Evolutionary conservation across 2,113 vertebrate species (phyloP).

Genomic region (Archilochus colubris): DNA sequence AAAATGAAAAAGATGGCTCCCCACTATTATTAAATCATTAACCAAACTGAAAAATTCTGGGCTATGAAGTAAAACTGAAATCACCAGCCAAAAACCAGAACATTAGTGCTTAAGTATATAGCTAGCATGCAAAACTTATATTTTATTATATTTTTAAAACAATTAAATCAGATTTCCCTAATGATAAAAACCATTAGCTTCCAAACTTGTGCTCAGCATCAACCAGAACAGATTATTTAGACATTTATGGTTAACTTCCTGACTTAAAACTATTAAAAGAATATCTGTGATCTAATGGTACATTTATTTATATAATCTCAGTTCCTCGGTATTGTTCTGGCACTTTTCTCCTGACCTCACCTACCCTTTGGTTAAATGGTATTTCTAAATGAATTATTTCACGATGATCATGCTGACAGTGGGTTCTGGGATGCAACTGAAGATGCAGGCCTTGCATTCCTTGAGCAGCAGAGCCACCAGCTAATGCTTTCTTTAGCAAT

Average conservation of each 20-base stretch:
- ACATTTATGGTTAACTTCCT: slow-evolving; percentile 39
- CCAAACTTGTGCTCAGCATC: slow-evolving; percentile 22
- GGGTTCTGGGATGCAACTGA: slow-evolving; percentile 21
- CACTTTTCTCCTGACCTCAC: neutral
- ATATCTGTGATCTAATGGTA: neutral
- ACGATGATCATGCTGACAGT: neutral
- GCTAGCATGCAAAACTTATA: neutral
- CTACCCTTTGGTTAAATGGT: slow-evolving; percentile 35
- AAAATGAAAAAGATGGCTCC: slow-evolving; percentile 67
- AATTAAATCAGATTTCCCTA: slow-evolving; percentile 38
- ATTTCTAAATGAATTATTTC: slow-evolving; percentile 31
- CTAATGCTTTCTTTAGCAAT: neutral
- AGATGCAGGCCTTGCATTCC: neutral
- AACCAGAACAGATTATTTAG: slow-evolving; percentile 31
- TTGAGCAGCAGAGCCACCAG: neutral
- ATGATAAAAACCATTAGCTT: slow-evolving; percentile 39
- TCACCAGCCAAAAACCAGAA: slow-evolving; percentile 49
- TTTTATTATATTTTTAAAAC: neutral
- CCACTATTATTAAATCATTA: slow-evolving; percentile 71
- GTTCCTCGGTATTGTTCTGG: neutral
- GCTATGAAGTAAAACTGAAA: slow-evolving; percentile 55
- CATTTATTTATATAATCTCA: neutral
- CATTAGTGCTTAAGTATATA: slow-evolving; percentile 34
- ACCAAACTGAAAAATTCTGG: slow-evolving; percentile 61
- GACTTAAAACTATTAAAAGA: slow-evolving; percentile 48